Evolutionary conservation across 2,888 invertebrate genomes (phyloP).

Genomic region (Pantelozetes paolii): DNA sequence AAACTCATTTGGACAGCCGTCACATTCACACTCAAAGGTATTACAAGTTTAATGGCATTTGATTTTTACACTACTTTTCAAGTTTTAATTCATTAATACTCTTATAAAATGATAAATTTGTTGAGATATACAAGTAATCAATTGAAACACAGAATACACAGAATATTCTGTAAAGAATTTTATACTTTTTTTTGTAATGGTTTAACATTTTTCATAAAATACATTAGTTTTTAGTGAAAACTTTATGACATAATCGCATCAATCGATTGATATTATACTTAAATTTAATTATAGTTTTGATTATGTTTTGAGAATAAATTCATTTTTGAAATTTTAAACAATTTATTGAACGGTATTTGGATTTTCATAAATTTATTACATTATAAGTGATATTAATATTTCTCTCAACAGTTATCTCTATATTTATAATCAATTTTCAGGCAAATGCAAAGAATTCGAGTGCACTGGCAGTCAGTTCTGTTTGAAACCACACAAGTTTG

Average conservation of each 20-base stretch:
- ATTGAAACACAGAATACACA: too few species aligned
- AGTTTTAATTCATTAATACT: too few species aligned
- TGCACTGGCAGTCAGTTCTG: slow-evolving; percentile 53
- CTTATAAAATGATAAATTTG: too few species aligned
- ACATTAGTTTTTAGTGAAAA: neutral
- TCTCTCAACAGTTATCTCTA: too few species aligned
- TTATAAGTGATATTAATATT: too few species aligned
- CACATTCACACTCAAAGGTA: slow-evolving; percentile 46
- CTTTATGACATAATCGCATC: neutral
- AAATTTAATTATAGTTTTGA: neutral
- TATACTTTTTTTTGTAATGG: neutral
- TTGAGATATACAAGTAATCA: too few species aligned
- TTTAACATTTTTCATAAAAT: neutral
- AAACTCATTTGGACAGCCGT: slow-evolving; percentile 52
- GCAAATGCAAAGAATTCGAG: slow-evolving; percentile 50
- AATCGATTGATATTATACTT: neutral
- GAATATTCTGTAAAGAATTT: too few species aligned
- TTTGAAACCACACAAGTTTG: slow-evolving; percentile 49
- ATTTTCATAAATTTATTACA: too few species aligned
- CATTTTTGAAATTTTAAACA: too few species aligned
- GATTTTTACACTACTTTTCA: neutral
- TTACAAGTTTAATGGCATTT: neutral
- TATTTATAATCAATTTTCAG: too few species aligned
- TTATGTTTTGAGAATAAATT: neutral
- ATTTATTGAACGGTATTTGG: too few species aligned